Base-by-base conservation (phyloP, 2,888 invertebrate genomes). In the Napeogenes sylphis region DNA sequence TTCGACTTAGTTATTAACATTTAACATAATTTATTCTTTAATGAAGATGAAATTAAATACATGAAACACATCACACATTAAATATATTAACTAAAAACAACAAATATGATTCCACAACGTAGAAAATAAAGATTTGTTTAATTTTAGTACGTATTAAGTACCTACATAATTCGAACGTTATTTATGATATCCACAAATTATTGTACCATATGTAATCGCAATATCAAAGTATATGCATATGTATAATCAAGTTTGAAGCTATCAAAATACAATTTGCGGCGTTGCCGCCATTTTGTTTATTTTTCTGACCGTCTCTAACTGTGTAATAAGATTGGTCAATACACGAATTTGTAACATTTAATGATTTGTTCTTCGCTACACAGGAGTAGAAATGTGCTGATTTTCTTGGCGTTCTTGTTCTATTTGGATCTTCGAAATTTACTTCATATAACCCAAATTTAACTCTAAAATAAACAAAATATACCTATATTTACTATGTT, bases 311-410 rank as follows among this genome's bases (percentile, higher is more conserved):
- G 45, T 45, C 14, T 21, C 54, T 45, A 13, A 33, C 14, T 14
- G 21, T 13, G 12, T 51, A 30, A 51, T 30, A 51, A 6, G 30
- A 51, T 13, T 55, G 32, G 12, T 60, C 33, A 12, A 55, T 55
- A 47, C 60, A 60, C 12, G 55, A 21, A 8, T 55, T 47, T 8
- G 60, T 35, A 2, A 60, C 60, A 42, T 55, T 60, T 47, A 60
- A 45, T n/a, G 54, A 42, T 21, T 66, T 69, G 0, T 58, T 67
- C 32, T 69, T 69, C 32, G 77, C 74, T 14, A 81, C 60, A 8
- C 71, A 69, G 0, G 73, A 71, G 78, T 83, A 92, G 61, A 87
- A 92, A 47, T 76, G 71, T 14, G 71, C 65, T 0, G 73, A 70
- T 4, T 65, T 58, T 4, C 76, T 70, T 0, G 73, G 66, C 0